A percentile compares a stretch with the other conserved stretches of the same genome.
Evolutionary conservation across 2,797 vertebrate genomes (phyloP).

Genomic region (Enteromius thamalakanensis): DNA sequence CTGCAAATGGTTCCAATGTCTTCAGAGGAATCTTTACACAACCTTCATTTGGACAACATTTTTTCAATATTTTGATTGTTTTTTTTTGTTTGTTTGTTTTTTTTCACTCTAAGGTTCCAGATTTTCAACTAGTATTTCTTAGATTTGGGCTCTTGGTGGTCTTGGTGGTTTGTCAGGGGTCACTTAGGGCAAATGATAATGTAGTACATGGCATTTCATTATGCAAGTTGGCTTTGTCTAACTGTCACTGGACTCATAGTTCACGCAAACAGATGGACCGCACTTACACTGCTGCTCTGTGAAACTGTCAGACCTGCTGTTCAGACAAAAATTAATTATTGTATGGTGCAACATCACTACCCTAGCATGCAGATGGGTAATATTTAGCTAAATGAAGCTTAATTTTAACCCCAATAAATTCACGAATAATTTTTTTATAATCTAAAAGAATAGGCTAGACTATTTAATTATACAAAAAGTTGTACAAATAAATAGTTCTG

Average conservation of each 20-base stretch:
- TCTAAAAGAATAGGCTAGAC: too few species aligned
- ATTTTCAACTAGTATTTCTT: too few species aligned
- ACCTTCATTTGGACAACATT: too few species aligned
- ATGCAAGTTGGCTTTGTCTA: slow-evolving; percentile 38
- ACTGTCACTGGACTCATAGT: slow-evolving; percentile 36
- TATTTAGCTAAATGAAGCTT: not conserved
- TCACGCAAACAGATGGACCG: slow-evolving; percentile 28
- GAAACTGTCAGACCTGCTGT: slow-evolving; percentile 23
- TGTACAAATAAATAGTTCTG: too few species aligned
- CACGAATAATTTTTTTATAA: too few species aligned
- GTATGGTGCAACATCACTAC: not conserved
- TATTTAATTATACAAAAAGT: too few species aligned
- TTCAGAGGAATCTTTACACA: too few species aligned
- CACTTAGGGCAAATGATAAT: slow-evolving; percentile 35
- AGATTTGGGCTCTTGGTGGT: not conserved
- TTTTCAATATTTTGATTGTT: too few species aligned
- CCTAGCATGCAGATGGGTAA: not conserved
- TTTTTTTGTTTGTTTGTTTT: too few species aligned
- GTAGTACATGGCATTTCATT: slow-evolving; percentile 26
- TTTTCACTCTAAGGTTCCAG: too few species aligned
- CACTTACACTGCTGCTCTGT: slow-evolving; percentile 27
- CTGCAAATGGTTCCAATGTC: too few species aligned
- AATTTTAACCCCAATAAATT: too few species aligned
- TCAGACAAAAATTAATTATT: slow-evolving; percentile 15
- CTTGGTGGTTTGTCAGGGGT: slow-evolving; percentile 15